Base-by-base conservation (phyloP, 2,113 vertebrate species). In the Fregetta grallaria region DNA sequence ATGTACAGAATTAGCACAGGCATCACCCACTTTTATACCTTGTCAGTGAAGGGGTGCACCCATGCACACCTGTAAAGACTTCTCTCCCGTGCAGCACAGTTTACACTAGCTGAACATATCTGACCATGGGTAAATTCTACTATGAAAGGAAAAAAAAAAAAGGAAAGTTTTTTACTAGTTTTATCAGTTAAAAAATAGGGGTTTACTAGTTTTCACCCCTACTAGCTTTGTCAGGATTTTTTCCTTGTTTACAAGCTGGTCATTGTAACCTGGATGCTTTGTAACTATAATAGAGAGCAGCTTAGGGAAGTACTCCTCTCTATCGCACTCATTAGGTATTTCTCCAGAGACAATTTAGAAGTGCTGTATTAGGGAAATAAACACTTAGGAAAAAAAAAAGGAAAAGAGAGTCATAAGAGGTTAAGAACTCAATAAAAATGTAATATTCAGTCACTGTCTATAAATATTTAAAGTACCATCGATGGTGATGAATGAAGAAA, bases 351-450 rank as follows among this genome's bases (percentile, higher is more conserved):
- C 52, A 36, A 19, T 76, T 95, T 95, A 94, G 85, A 87, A 90
- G 62, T 76, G 50, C 55, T 90, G 23, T 77, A 44, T 85, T 92
- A 85, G 32, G 45, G n/a, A 95, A 97, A 94, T 88, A 96, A 96
- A 85, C 68, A 82, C 87, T 88, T 65, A 73, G 34, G n/a, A n/a
- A 91, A 83, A 32, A 79, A 86, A 78, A 93, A 90, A 72, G 32
- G 52, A 75, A 90, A 72, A 47, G 8, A 45, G 13, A 86, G 11
- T 78, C 17, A 38, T 80, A 88, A 72, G 61, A 78, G n/a, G 13
- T 89, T 95, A 94, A 78, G 86, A 93, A 88, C 44, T 65, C 89
- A 74, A 83, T 93, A 70, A 89, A 92, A 94, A 95, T 72, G 65
- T 94, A 90, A 62, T 49, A 55, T 86, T 94, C 58, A 75, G 58